phyloP scores from a whole-genome alignment of 2,888 invertebrate species.

The Drosophila nr. medialis region DNA sequence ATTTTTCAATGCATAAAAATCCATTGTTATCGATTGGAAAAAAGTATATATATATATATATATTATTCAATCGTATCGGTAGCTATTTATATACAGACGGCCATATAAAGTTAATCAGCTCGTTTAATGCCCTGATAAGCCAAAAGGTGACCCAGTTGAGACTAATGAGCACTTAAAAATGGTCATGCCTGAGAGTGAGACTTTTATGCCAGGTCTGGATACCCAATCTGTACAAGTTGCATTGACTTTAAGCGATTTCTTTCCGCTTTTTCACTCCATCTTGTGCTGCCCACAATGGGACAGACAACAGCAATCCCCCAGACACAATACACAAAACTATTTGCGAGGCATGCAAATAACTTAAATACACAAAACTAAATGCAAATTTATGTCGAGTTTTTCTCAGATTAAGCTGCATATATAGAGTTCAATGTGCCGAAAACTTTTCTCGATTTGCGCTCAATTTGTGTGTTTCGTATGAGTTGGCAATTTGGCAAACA shows the following conservation, averaged over 20 bases:
- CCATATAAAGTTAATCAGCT: constrained; percentile 48
- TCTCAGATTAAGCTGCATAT: not conserved
- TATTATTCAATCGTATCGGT: constrained; percentile 38
- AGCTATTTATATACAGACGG: constrained; percentile 49
- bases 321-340: constrained; percentile 25
- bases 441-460: constrained; percentile 4
- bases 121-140: constrained; percentile 61
- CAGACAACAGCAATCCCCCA: constrained; percentile 29
- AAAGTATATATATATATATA: not conserved
- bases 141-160: constrained; percentile 73
- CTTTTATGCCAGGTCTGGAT: constrained; percentile 6
- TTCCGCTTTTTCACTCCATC: constrained; percentile 4
- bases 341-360: constrained; percentile 22
- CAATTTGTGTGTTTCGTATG: not conserved
- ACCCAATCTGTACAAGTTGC: not conserved
- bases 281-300: not conserved
- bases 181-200: constrained; percentile 4
- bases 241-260: not conserved
- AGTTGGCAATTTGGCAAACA: constrained; percentile 4
- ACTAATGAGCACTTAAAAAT: constrained; percentile 33
- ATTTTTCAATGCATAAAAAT: constrained; percentile 16
- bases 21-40: constrained; percentile 20
- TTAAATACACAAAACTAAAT: constrained; percentile 35
- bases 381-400: constrained; percentile 11
- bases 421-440: constrained; percentile 47